Evolutionary conservation across 2,797 vertebrate genomes (phyloP).

Genomic region (Xyrichtys novacula): DNA sequence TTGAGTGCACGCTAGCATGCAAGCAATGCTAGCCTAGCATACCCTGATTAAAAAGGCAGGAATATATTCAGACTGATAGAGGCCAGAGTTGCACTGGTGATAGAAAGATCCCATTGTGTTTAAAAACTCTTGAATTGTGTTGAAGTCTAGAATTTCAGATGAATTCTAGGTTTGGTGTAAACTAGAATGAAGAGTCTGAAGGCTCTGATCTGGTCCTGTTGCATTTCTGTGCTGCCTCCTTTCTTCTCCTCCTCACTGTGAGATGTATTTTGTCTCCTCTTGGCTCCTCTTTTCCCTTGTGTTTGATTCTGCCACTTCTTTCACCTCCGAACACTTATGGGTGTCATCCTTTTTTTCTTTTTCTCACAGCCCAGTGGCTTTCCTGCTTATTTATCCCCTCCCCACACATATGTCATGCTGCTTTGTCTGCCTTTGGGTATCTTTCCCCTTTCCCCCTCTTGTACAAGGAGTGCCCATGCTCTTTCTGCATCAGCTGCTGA

Average conservation of each 20-base stretch:
- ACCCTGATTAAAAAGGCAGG: conserved; percentile 62
- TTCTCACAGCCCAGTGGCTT: conserved; percentile 50
- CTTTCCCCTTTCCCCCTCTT: conserved; percentile 40
- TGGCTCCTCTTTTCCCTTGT: conserved; percentile 50
- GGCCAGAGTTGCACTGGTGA: conserved; percentile 74
- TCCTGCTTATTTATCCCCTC: conserved; percentile 66
- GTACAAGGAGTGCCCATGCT: conserved; percentile 55
- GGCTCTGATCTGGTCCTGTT: conserved; percentile 83
- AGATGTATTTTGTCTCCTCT: conserved; percentile 29
- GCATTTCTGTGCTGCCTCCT: conserved; percentile 66
- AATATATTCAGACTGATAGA: conserved; percentile 73
- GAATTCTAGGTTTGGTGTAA: conserved; percentile 74
- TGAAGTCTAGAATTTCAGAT: conserved; percentile 64
- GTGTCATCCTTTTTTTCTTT: conserved; percentile 55
- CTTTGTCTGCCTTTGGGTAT: conserved; percentile 62
- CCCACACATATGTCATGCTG: conserved; percentile 62
- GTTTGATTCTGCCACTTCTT: conserved; percentile 46
- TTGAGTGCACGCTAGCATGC: conserved; percentile 60
- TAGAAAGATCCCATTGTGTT: conserved; percentile 67
- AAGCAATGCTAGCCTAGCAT: conserved; percentile 51
- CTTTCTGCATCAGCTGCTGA: conserved; percentile 65
- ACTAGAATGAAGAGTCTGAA: conserved; percentile 83
- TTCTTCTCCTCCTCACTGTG: conserved; percentile 24
- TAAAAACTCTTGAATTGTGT: conserved; percentile 65
- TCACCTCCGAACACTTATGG: conserved; percentile 62